Base-by-base conservation (phyloP, 30 jellyfish, hydroid and myxozoan species). In the Pelagia noctiluca region DNA sequence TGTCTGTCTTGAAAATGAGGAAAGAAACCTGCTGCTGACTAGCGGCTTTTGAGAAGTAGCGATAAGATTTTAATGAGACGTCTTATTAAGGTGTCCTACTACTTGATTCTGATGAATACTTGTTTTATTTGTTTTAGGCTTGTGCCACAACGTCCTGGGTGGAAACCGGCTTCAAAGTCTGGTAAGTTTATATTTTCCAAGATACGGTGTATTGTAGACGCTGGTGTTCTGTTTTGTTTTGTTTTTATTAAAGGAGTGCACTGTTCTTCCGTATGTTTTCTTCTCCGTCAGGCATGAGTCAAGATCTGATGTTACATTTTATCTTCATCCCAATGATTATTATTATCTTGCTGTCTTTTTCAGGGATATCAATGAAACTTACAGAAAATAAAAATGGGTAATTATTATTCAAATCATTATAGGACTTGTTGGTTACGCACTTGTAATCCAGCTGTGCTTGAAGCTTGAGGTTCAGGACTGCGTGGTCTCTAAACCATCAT, bases 121-220 rank as follows among this genome's bases (percentile, higher is more conserved):
- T 64, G 36, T 50, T 10, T 5, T 32, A 1, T 34, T 89, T 0
- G 35, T 66, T 46, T 21, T 30, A 94, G 99, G 91, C 76, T 94
- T 30, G 95, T 94, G 22, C 71, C 96, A 21, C 96, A 96, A 19
- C 82, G 93, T 31, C 96, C 60, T 42, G 66, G 72, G 13, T 94
- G 99, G 99, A 90, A 89, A 21, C 90, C 96, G n/a, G 84, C 87
- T 23, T 36, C 83, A 11, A 94, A 88, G 65, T 31, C 95, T 33
- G 98, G 98, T 87, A 61, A 38, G 53, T 23, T 49, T 0, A 0
- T 8, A 19, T 23, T 33, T 0, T 76, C 29, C 0, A 0, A 0
- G 11, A 25, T 21, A 16, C 19, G n/a, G 11, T 42, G 10, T 35
- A 35, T 5, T 23, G 10, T 21, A 24, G 23, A 23, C 12, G n/a